Evolutionary conservation across 1,140 invertebrate species (phyloP).

Genomic region (Dendrolimus kikuchii): DNA sequence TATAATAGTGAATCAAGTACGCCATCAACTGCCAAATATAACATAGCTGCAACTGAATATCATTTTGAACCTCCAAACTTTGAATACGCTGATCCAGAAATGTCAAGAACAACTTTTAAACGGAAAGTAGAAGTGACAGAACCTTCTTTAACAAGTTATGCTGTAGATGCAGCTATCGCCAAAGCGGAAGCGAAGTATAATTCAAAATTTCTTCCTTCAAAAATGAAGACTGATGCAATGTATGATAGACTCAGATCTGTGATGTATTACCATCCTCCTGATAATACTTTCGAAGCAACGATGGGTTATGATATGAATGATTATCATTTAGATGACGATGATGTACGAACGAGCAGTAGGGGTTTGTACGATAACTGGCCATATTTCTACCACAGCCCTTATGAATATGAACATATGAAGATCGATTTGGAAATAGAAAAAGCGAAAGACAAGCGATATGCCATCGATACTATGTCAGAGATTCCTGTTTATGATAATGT

Average conservation of each 20-base stretch:
- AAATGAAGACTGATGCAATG: constrained; percentile 15
- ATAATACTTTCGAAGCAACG: constrained; percentile 11
- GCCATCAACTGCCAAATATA: not conserved
- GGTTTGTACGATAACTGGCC: constrained; percentile 40
- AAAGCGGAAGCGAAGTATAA: constrained; percentile 17
- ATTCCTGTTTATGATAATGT: constrained; percentile 46
- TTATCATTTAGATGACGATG: constrained; percentile 38
- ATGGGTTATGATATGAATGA: constrained; percentile 17
- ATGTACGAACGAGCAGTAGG: constrained; percentile 37
- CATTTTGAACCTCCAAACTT: not conserved
- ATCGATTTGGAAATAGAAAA: constrained; percentile 31
- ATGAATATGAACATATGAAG: constrained; percentile 38
- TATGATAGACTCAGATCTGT: constrained; percentile 25
- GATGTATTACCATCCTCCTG: constrained; percentile 20
- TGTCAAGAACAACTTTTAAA: not conserved
- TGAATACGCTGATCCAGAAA: not conserved
- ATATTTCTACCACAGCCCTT: constrained; percentile 34
- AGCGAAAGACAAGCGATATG: constrained; percentile 44
- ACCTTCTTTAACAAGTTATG: constrained; percentile 2
- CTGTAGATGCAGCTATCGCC: constrained; percentile 18
- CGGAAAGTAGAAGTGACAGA: not conserved
- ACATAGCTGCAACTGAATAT: not conserved
- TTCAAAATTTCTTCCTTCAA: constrained; percentile 14
- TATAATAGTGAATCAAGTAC: not conserved
- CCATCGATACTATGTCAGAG: constrained; percentile 13